Conservation (phyloP, 1,140 invertebrate species). For the Drosophila funebris region DNA sequence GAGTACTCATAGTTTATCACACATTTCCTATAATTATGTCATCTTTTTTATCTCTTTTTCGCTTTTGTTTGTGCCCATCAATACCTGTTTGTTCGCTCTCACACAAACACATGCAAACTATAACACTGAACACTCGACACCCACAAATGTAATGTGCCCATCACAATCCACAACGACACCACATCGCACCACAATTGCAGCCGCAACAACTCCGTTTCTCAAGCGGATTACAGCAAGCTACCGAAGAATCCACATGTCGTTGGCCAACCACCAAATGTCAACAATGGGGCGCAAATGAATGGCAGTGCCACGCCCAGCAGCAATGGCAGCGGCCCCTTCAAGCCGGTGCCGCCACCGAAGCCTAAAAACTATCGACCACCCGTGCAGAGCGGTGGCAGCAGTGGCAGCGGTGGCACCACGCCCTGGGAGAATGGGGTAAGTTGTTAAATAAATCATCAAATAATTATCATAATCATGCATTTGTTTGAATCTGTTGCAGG, state of each 20-base stretch:
- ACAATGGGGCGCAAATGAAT: slow-evolving; percentile 56
- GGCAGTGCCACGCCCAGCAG: slow-evolving; percentile 71
- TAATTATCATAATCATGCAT: not conserved
- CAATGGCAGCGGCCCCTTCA: slow-evolving; percentile 87
- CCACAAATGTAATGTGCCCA: slow-evolving; percentile 10
- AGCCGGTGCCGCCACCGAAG: slow-evolving; percentile 95
- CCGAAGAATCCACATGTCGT: slow-evolving; percentile 75
- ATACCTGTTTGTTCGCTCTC: slow-evolving; percentile 34
- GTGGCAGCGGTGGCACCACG: slow-evolving; percentile 64
- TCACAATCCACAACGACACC: slow-evolving; percentile 13
- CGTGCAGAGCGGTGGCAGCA: slow-evolving; percentile 66
- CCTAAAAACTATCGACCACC: slow-evolving; percentile 95
- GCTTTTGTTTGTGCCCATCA: slow-evolving; percentile 61
- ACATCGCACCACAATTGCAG: slow-evolving; percentile 55
- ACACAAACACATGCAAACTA: not conserved
- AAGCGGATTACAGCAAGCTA: slow-evolving; percentile 85
- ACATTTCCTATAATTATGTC: slow-evolving; percentile 66
- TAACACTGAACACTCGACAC: slow-evolving; percentile 23
- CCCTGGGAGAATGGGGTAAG: slow-evolving; percentile 83
- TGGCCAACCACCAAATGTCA: slow-evolving; percentile 61
- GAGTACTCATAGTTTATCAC: slow-evolving; percentile 27
- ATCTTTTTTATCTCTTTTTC: slow-evolving; percentile 65
- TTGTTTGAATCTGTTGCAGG: slow-evolving; percentile 37
- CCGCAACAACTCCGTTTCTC: slow-evolving; percentile 85
- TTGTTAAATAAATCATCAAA: slow-evolving; percentile 1